Conservation (phyloP, 2,113 vertebrate genomes). For the Rissa tridactyla region DNA sequence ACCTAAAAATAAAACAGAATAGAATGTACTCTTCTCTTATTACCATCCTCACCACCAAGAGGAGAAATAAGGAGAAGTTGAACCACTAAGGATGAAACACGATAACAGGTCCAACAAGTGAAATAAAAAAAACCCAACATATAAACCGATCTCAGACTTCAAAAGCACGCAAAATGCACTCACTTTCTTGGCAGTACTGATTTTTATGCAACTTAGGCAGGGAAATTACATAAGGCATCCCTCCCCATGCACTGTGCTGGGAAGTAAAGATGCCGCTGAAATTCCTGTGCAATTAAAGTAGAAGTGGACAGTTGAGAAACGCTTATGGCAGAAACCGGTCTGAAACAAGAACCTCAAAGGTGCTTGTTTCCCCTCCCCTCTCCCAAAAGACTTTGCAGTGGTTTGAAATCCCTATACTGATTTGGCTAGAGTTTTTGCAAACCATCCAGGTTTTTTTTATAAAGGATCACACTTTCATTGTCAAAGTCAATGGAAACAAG, state of each 20-base stretch:
- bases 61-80: conserved; percentile 2
- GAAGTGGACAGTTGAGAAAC: not conserved
- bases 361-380: not conserved
- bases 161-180: not conserved
- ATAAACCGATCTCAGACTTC: not conserved
- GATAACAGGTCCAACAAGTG: not conserved
- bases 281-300: not conserved
- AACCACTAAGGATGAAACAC: not conserved
- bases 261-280: conserved; percentile 11
- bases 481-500: not conserved
- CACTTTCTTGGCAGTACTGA: not conserved
- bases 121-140: not conserved
- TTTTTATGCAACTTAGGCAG: not conserved
- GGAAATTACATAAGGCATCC: not conserved
- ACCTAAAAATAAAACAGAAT: conserved; percentile 65
- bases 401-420: not conserved
- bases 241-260: not conserved
- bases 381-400: accelerated
- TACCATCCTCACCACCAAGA: not conserved
- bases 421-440: not conserved
- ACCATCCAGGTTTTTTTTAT: not conserved
- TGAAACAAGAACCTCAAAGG: not conserved
- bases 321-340: not conserved
- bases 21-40: conserved; percentile 43
- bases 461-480: not conserved